A percentile compares a stretch with the other conserved stretches of the same genome.
phyloP scores from a whole-genome alignment of 1,140 invertebrate genomes.

The Drosophila yakuba region DNA sequence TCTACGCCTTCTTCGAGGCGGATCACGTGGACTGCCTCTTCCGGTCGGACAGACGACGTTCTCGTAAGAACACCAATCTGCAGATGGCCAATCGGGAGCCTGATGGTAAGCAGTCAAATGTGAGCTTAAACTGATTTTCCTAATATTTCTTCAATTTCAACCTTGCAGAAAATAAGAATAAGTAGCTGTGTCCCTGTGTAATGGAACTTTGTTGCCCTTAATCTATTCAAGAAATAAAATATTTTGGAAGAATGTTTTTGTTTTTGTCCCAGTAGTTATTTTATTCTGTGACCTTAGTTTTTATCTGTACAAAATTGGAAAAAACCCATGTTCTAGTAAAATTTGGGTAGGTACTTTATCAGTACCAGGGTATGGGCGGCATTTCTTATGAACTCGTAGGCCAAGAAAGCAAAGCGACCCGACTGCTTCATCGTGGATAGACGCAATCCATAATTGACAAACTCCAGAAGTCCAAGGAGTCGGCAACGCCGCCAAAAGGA shows the following conservation, averaged over 20 bases:
- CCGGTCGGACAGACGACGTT: slow-evolving; percentile 35
- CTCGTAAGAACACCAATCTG: slow-evolving; percentile 43
- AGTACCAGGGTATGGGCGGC: slow-evolving; percentile 42
- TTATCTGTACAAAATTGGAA: slow-evolving; percentile 4
- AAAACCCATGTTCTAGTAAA: slow-evolving; percentile 6
- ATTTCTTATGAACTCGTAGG: slow-evolving; percentile 63
- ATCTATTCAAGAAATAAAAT: background rate
- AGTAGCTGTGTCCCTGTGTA: no score
- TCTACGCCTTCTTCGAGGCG: slow-evolving; percentile 89
- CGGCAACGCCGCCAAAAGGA: slow-evolving; percentile 31
- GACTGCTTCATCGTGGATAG: slow-evolving; percentile 55
- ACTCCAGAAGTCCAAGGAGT: slow-evolving; percentile 39
- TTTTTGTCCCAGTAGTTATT: no score
- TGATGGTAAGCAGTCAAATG: background rate
- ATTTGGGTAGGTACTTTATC: slow-evolving; percentile 15
- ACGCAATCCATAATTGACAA: slow-evolving; percentile 49
- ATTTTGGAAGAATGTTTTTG: background rate
- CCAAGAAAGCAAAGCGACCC: slow-evolving; percentile 59
- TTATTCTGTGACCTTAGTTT: background rate
- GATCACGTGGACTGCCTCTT: slow-evolving; percentile 67
- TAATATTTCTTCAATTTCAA: background rate
- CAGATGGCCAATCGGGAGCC: slow-evolving; percentile 13
- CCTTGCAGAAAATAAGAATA: background rate
- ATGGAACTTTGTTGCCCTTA: no score
- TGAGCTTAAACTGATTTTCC: background rate